These are phyloP conservation scores for Bombycilla garrulus DNA, from an alignment of 2,113 vertebrate genomes.

Conservation along the genomic window DNA sequence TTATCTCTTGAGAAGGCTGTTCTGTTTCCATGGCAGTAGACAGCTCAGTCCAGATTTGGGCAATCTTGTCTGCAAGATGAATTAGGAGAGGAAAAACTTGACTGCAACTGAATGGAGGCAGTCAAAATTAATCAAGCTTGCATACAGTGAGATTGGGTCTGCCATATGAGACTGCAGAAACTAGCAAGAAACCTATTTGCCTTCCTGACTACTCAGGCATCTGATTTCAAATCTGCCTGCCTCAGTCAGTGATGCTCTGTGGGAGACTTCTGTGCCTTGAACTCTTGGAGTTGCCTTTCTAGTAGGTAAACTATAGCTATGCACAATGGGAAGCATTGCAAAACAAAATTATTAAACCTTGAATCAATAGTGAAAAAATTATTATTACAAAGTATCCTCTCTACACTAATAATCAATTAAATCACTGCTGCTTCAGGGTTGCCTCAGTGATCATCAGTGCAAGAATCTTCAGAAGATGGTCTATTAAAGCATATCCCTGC, in stretches of 20 bases:
- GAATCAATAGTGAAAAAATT: not conserved
- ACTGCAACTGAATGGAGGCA: slow-evolving; percentile 45
- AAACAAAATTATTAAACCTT: not conserved
- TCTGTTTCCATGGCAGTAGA: slow-evolving; percentile 75
- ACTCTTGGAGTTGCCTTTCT: not conserved
- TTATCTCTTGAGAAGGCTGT: slow-evolving; percentile 52
- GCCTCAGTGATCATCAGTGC: not conserved
- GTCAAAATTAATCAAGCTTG: slow-evolving; percentile 41
- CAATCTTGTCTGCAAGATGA: slow-evolving; percentile 50
- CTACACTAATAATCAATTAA: not conserved
- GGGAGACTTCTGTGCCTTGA: not conserved
- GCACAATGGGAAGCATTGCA: not conserved
- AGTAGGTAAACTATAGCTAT: not conserved
- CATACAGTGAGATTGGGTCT: not conserved
- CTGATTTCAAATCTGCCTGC: not conserved
- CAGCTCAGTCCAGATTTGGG: slow-evolving; percentile 60
- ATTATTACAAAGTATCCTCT: not conserved
- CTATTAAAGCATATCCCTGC: not conserved
- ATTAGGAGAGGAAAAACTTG: slow-evolving; percentile 29
- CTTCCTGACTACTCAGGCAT: not conserved
- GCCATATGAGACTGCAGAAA: not conserved
- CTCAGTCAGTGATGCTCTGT: not conserved
- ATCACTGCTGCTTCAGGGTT: not conserved
- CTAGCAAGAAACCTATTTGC: not conserved
- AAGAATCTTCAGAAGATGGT: not conserved